Evolutionary conservation across 2,113 vertebrate species (phyloP), one percentile per base, ranked within the genome.

Genomic region (Chrysochloris asiatica): DNA sequence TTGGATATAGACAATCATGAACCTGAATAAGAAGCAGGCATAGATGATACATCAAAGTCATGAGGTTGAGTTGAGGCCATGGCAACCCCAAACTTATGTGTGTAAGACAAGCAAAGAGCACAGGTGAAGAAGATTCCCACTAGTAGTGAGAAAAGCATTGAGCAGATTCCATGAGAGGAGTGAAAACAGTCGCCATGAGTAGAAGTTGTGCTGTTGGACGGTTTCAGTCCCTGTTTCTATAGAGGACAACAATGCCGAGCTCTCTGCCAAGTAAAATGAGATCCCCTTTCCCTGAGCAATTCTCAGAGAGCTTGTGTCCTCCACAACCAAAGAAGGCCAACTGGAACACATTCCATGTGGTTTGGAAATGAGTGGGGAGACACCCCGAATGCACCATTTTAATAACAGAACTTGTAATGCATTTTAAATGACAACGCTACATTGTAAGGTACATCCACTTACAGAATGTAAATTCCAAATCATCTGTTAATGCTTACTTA

Each of bases 401-500:
- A 41, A 43, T 79, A 54, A 75, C n/a, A 71, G 56, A 65, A 47
- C 6, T 36, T 47, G 63, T 72, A 84, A 63, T n/a, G 28, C 14
- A 33, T 86, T 92, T 52, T 10, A 12, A 76, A 83, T 81, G 36
- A 26, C 41, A 90, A 71, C 17, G 13, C 41, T 86, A 76, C 41
- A 48, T 69, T 33, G 41, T 21, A 71, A 90, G 48, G 50, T n/a
- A 52, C n/a, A 63, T 10, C 24, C 22, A 16, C 17, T 54, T 59
- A 38, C 36, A 69, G 73, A 92, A 86, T 45, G 36, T 76, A 85
- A 86, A 92, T 72, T 86, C 45, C 48, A 83, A 82, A 47, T 41
- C 22, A 63, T 86, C 72, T 92, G 69, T n/a, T 90, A 56, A 86
- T 13, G 33, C 54, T 96, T 86, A 83, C 17, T 72, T 21, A 48